Evolutionary conservation across 2,797 vertebrate genomes (phyloP).

Genomic region (Netta rufina): DNA sequence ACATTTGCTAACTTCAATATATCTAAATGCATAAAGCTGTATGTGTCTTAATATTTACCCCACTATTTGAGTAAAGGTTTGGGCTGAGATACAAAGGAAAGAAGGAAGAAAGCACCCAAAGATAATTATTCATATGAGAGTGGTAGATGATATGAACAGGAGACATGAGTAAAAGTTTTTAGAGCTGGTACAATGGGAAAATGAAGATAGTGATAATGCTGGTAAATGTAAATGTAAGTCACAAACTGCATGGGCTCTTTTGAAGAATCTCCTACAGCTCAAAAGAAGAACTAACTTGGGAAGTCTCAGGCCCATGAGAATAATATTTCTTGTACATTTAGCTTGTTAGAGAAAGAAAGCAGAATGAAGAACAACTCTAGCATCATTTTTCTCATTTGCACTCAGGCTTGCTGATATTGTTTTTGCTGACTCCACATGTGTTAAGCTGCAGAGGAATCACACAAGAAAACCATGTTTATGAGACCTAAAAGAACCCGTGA

Average conservation of each 20-base stretch:
- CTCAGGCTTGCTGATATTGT: background rate
- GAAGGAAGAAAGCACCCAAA: background rate
- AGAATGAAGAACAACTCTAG: background rate
- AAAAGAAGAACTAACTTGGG: background rate
- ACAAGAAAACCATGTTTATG: slow-evolving; percentile 8
- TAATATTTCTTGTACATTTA: background rate
- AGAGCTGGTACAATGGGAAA: background rate
- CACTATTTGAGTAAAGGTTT: background rate
- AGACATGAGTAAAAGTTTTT: background rate
- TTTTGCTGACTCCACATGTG: slow-evolving; percentile 43
- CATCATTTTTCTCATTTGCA: slow-evolving; percentile 32
- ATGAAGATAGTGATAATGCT: background rate
- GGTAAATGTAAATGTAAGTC: background rate
- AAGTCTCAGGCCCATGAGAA: background rate
- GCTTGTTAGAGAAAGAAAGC: slow-evolving; percentile 8
- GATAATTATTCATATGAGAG: background rate
- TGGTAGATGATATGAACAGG: background rate
- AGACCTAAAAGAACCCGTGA: background rate
- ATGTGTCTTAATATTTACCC: background rate
- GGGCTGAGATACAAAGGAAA: background rate
- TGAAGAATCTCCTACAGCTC: background rate
- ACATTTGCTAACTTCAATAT: background rate
- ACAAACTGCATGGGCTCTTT: background rate
- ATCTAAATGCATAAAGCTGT: background rate
- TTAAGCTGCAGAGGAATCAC: slow-evolving; percentile 14